Evolutionary conservation across 2,113 vertebrate genomes (phyloP), one percentile per base, ranked within the genome.

Genomic region (Rhineura floridana): DNA sequence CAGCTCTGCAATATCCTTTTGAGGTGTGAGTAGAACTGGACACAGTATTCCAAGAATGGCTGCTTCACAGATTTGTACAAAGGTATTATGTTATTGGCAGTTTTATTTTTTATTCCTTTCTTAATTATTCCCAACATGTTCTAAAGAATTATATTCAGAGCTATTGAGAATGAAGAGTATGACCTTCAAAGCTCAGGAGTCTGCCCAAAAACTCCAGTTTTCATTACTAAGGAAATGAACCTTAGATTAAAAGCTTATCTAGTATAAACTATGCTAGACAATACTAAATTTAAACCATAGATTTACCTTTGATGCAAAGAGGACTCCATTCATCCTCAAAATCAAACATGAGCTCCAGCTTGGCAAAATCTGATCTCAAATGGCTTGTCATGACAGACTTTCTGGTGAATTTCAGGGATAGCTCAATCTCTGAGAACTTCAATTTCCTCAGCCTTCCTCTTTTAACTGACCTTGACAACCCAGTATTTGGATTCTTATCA

Each of bases 241-340:
- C 36, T 19, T 23, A 19, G 17, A 13, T 59, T 59, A 19, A 4
- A 17, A 44, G 11, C 39, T 21, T 33, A 9, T 25, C 30, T 46
- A 28, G 15, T 76, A 85, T 7, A 30, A 4, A 44, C 17, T 75
- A 28, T 9, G 81, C 62, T 9, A 25, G 13, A 82, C 5, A 42
- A 82, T 3, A 2, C 12, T 44, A 77, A 30, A 36, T 73, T 1
- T 89, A 79, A 89, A 63, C 70, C n/a, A 84, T 33, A 85, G 28
- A 67, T 63, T 97, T 98, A 99, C 98, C 98, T 99, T 99, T 79
- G 98, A 99, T 50, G 98, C 98, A 95, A 99, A 99, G 33, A 99
- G 97, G 94, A 99, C 98, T 90, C 98, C 98, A 84, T 99, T 98
- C 73, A 88, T 99, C 98, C 96, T 99, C 99, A 93, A 99, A 96